These are phyloP conservation scores for Malacoctenus gilli DNA, from an alignment of 2,797 vertebrate genomes.

Conservation along the genomic window DNA sequence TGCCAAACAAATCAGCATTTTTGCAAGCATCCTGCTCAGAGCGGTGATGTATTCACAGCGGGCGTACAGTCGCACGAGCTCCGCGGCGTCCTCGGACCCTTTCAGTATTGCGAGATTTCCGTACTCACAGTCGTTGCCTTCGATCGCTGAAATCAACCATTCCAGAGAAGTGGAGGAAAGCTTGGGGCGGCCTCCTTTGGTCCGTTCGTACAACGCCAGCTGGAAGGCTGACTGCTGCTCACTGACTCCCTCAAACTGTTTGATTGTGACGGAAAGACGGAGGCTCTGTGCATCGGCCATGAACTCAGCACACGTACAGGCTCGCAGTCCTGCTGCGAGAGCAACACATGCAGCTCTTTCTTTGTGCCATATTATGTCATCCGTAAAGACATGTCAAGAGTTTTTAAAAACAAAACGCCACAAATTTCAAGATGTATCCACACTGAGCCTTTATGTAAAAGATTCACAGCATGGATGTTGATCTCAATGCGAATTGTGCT, in stretches of 20 bases:
- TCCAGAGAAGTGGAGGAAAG: constrained; percentile 69
- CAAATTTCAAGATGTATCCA: constrained; percentile 64
- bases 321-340: constrained; percentile 14
- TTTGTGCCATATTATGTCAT: constrained; percentile 58
- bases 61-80: constrained; percentile 3
- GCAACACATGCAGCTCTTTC: constrained; percentile 16
- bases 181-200: too few species aligned
- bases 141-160: constrained; percentile 81
- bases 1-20: constrained; percentile 88
- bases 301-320: constrained; percentile 21
- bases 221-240: constrained; percentile 45
- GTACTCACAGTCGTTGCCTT: constrained; percentile 79
- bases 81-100: constrained; percentile 70
- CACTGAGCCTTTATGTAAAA: too few species aligned
- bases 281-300: too few species aligned
- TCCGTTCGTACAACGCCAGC: constrained; percentile 75
- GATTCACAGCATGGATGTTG: constrained; percentile 88
- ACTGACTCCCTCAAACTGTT: constrained; percentile 24
- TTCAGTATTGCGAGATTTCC: constrained; percentile 70
- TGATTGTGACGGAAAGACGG: too few species aligned
- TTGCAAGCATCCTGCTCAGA: constrained; percentile 83
- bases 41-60: too few species aligned
- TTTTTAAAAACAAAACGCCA: constrained; percentile 41
- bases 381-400: neutral
- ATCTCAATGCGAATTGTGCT: constrained; percentile 91